Base-by-base conservation (phyloP, 2,113 vertebrate genomes). In the Istiophorus platypterus region DNA sequence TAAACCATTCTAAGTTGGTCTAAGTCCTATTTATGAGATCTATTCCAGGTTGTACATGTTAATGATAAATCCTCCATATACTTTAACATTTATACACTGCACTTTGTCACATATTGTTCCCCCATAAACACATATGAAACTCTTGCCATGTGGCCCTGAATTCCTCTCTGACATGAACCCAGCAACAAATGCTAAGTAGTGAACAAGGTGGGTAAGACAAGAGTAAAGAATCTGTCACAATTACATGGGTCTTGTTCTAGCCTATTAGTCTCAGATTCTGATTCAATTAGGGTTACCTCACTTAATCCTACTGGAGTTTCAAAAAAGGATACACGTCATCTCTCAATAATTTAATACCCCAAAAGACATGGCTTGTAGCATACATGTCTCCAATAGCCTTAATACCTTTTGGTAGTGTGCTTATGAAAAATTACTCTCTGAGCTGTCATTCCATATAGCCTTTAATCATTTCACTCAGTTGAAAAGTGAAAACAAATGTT, bases 261-360 rank as follows among this genome's bases (percentile, higher is more conserved):
- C 34, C 65, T 52, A 22, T 64, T 69, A 57, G 41, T 63, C 37
- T 74, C 26, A 39, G 22, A 75, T 61, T 83, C 51, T 74, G 63
- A 87, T 86, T 88, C 39, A 87, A 78, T 86, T 72, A 77, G 6
- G 27, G 29, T 54, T 47, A 81, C 70, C 64, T 74, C 42, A 71
- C 76, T 61, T 85, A 89, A 88, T 92, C 90, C 84, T 64, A 78
- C 59, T 65, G 37, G 1, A 54, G 66, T 51, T 87, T 66, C 58
- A 64, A 75, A 82, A 15, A 88, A 54, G 49, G 54, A 79, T 73
- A 85, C 85, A 78, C 72, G 83, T 79, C 88, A 85, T 85, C 81
- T 79, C 71, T 80, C 70, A 75, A 65, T 70, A 89, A 76, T 62
- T 72, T 82, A 88, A 87, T 85, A 69, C 66, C 63, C 58, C 57